Evolutionary conservation across 2,797 vertebrate species (phyloP).

Genomic region (Steatocranus sp.): DNA sequence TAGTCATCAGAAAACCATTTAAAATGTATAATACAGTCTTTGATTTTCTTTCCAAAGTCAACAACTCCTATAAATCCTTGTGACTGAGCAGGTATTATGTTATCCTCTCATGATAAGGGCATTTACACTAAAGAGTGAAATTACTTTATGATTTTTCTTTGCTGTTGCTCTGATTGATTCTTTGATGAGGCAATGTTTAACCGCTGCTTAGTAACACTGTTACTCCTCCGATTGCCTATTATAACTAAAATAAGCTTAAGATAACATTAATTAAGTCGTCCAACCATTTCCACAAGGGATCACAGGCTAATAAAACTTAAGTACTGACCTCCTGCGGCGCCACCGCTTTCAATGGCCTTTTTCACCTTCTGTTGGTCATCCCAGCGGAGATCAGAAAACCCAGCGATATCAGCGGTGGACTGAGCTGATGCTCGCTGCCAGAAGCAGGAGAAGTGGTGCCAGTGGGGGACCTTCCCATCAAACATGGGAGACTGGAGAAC

Average conservation of each 20-base stretch:
- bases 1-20: neutral
- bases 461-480: conserved; percentile 96
- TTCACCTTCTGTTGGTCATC: conserved; percentile 96
- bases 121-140: neutral
- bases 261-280: neutral
- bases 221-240: neutral
- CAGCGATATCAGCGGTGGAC: conserved; percentile 80
- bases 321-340: conserved; percentile 68
- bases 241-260: neutral
- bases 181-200: neutral
- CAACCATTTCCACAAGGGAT: neutral
- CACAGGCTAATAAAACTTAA: neutral
- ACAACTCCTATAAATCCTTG: neutral
- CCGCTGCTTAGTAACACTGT: neutral
- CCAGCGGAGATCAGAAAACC: conserved; percentile 91
- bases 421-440: conserved; percentile 87
- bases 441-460: conserved; percentile 98
- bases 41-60: neutral
- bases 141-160: neutral
- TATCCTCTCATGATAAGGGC: neutral
- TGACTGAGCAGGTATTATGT: neutral
- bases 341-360: conserved; percentile 89
- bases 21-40: neutral
- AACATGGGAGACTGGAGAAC: conserved; percentile 91
- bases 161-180: neutral